Percentiles rank a stretch among this genome's conserved stretches.
Conservation (phyloP, 2,797 vertebrate genomes). For the Platalea minor region DNA sequence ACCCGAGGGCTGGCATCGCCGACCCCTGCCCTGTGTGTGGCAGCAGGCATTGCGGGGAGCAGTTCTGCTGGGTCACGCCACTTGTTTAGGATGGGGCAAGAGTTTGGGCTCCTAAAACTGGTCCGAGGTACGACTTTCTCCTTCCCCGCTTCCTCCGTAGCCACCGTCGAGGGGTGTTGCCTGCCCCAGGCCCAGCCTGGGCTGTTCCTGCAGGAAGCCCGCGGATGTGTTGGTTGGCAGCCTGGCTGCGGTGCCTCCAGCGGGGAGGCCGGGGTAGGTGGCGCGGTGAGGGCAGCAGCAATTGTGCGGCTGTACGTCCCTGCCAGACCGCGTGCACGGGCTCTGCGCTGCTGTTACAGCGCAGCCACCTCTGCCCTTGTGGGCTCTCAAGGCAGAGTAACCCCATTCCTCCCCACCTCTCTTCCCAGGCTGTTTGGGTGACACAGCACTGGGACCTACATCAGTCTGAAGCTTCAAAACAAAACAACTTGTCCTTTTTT, state of each 20-base stretch:
- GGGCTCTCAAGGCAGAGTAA: background rate
- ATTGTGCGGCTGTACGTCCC: background rate
- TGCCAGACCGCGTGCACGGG: background rate
- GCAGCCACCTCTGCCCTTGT: background rate
- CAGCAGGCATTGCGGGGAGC: background rate
- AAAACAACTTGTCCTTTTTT: background rate
- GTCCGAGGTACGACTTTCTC: background rate
- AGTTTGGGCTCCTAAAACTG: background rate
- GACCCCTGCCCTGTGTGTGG: background rate
- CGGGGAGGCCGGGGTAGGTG: background rate
- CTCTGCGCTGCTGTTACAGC: background rate
- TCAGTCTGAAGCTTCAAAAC: background rate
- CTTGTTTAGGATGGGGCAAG: background rate
- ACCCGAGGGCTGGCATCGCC: fast-evolving
- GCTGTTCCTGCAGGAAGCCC: background rate
- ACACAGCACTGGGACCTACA: background rate
- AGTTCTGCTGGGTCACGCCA: background rate
- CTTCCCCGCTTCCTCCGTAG: fast-evolving
- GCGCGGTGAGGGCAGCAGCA: fast-evolving
- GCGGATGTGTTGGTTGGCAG: background rate
- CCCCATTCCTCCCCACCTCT: background rate
- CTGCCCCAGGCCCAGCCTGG: background rate
- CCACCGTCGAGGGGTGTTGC: fast-evolving
- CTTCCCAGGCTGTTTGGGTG: background rate
- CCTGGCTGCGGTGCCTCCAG: background rate